Conservation (phyloP, 2,113 vertebrate genomes). For the Merops nubicus region DNA sequence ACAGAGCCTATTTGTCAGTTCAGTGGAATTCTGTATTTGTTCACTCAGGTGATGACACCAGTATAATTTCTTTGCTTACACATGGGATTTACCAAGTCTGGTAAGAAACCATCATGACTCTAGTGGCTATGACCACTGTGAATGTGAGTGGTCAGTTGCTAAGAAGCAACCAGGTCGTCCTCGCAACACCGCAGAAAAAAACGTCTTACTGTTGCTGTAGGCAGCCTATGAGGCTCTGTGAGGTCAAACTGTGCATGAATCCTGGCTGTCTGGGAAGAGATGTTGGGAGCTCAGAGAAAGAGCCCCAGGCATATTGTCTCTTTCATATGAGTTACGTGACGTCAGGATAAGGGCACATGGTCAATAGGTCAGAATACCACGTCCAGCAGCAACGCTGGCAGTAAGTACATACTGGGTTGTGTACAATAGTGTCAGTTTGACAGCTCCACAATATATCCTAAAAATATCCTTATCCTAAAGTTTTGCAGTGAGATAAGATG, state of each 20-base stretch:
- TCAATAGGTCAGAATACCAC: background rate
- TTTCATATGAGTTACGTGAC: background rate
- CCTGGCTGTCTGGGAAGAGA: background rate
- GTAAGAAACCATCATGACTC: background rate
- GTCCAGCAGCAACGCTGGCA: background rate
- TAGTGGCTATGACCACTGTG: background rate
- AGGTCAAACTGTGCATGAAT: background rate
- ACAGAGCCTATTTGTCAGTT: background rate
- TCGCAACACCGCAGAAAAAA: background rate
- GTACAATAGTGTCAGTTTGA: background rate
- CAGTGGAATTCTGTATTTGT: background rate
- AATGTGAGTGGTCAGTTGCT: rapidly evolving
- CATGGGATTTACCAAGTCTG: background rate
- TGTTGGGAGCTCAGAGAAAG: background rate
- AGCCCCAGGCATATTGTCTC: background rate
- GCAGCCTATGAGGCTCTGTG: background rate
- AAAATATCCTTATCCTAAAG: background rate
- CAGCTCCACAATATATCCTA: no score
- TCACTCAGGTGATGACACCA: background rate
- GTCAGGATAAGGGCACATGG: background rate
- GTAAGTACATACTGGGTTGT: background rate
- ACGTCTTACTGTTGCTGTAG: background rate
- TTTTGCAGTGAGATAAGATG: background rate
- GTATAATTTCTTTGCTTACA: background rate
- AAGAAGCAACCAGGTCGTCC: background rate